Conservation (phyloP, 1,140 invertebrate genomes). For the Zaprionus gabonicus region DNA sequence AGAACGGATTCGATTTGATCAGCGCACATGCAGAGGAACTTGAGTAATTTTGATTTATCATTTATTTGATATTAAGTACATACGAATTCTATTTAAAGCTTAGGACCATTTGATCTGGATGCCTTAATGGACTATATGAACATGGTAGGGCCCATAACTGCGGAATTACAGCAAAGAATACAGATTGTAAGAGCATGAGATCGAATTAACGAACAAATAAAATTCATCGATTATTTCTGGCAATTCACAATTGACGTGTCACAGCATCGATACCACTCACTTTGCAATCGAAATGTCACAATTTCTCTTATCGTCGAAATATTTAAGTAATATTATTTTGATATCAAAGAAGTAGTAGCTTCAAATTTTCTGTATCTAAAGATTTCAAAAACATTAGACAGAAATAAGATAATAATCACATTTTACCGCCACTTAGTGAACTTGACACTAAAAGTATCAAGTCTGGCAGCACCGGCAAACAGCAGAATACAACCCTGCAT, state of each 20-base stretch:
- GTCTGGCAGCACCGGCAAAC: conserved; percentile 43
- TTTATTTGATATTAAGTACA: background rate
- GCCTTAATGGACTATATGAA: conserved; percentile 79
- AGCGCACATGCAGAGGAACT: conserved; percentile 59
- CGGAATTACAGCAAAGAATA: conserved; percentile 52
- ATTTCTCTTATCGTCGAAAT: too few species aligned
- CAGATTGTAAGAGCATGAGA: conserved; percentile 31
- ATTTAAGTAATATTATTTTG: too few species aligned
- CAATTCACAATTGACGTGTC: background rate
- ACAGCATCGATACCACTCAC: background rate
- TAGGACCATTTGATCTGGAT: conserved; percentile 66
- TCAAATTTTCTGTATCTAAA: background rate
- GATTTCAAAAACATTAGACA: background rate
- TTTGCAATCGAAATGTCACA: background rate
- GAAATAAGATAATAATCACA: background rate
- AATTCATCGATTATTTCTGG: background rate
- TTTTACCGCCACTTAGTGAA: background rate
- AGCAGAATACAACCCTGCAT: conserved; percentile 40
- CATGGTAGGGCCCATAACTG: conserved; percentile 67
- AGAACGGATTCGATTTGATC: conserved; percentile 87
- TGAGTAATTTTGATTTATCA: conserved; percentile 31
- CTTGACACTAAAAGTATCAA: background rate
- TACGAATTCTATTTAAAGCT: conserved; percentile 23
- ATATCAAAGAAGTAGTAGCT: too few species aligned
- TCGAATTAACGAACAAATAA: conserved; percentile 3